Evolutionary conservation across 92 coral and sea anemone species (phyloP).

Genomic region (Muricea muricata): DNA sequence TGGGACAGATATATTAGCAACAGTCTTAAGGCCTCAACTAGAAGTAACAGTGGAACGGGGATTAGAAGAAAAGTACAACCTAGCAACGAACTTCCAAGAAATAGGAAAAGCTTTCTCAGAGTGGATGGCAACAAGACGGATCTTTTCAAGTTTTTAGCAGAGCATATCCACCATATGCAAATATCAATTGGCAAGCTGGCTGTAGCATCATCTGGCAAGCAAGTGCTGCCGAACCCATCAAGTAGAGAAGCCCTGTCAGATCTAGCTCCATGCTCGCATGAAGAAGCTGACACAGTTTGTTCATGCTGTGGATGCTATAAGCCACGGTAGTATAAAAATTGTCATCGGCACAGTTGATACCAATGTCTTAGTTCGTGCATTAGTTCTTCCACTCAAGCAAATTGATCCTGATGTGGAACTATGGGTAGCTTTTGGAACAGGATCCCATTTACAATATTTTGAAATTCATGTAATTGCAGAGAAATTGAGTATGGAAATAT

Average conservation of each 20-base stretch:
- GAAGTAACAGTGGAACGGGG: not conserved
- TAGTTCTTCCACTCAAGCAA: slow-evolving; percentile 37
- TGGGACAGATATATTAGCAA: slow-evolving; percentile 8
- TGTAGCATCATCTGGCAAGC: not conserved
- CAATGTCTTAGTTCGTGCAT: not conserved
- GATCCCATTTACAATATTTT: too few relatives aligned
- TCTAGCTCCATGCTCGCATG: not conserved
- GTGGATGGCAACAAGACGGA: slow-evolving; percentile 8
- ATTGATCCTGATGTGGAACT: slow-evolving; percentile 30
- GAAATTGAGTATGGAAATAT: slow-evolving; percentile 39
- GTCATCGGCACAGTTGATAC: not conserved
- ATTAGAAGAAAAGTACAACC: not conserved
- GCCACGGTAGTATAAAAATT: not conserved
- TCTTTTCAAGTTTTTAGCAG: not conserved
- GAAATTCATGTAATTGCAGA: slow-evolving; percentile 60
- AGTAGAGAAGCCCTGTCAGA: not conserved
- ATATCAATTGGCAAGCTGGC: not conserved
- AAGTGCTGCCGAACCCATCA: not conserved
- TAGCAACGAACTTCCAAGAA: not conserved
- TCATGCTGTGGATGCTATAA: not conserved
- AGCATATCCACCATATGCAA: not conserved
- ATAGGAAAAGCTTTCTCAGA: not conserved
- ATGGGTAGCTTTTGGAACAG: slow-evolving; percentile 55
- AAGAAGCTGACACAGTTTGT: slow-evolving; percentile 11
- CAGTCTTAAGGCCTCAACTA: slow-evolving; percentile 5